Conservation (phyloP, 2,888 invertebrate genomes). For the Tenodera sinensis region DNA sequence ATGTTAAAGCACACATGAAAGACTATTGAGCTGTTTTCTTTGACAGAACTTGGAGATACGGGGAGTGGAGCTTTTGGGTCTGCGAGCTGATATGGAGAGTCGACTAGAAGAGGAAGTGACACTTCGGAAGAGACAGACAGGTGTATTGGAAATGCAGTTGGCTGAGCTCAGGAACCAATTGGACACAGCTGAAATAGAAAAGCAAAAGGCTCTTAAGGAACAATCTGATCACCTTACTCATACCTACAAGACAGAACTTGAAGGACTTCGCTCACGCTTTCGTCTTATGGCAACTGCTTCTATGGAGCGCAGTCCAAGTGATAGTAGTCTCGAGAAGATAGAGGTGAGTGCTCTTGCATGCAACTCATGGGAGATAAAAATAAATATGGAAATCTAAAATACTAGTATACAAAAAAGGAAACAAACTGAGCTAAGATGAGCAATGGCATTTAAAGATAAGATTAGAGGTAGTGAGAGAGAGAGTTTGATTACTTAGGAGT, state of each 20-base stretch:
- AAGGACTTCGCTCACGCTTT: conserved; percentile 69
- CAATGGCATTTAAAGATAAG: too few relatives aligned
- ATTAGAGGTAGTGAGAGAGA: too few relatives aligned
- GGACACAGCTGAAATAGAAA: conserved; percentile 44
- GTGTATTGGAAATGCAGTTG: conserved; percentile 34
- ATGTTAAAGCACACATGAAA: conserved; percentile 33
- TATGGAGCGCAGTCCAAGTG: conserved; percentile 74
- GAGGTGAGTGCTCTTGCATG: conserved; percentile 43
- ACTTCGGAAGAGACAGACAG: conserved; percentile 37
- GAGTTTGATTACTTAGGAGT: too few relatives aligned
- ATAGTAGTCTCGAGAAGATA: conserved; percentile 72
- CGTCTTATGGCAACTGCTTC: conserved; percentile 68
- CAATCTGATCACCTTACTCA: conserved; percentile 64
- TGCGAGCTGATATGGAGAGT: conserved; percentile 53
- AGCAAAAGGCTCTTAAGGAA: conserved; percentile 61
- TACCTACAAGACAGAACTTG: conserved; percentile 74
- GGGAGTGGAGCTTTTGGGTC: conserved; percentile 46
- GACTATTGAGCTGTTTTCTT: background rate
- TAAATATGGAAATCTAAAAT: too few relatives aligned
- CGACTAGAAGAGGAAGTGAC: conserved; percentile 39
- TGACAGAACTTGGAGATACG: conserved; percentile 33
- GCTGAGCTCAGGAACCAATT: conserved; percentile 14
- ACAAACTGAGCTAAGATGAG: too few relatives aligned
- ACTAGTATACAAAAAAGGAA: too few relatives aligned
- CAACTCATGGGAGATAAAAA: too few relatives aligned